These are phyloP conservation scores for Hephaestus fuliginosus DNA, from an alignment of 2,797 vertebrate genomes.

Conservation along the genomic window DNA sequence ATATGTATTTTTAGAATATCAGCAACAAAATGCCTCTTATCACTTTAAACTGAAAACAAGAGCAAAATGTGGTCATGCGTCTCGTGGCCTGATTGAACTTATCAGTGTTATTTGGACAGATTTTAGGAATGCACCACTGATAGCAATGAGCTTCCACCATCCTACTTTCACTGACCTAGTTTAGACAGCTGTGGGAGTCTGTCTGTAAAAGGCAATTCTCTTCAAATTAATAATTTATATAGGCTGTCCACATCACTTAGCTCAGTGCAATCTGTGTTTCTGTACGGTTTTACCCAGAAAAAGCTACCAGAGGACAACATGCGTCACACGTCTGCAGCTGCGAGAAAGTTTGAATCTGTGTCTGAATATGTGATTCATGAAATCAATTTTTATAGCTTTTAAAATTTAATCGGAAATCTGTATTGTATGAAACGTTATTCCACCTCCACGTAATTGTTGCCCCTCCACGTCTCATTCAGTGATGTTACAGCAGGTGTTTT, in stretches of 20 bases:
- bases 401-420: background rate
- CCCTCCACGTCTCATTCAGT: background rate
- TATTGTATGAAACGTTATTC: background rate
- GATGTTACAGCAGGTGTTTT: background rate
- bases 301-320: slow-evolving; percentile 10
- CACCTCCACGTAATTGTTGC: too few relatives aligned
- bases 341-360: background rate
- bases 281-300: slow-evolving; percentile 7
- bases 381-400: background rate
- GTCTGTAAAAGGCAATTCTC: slow-evolving; percentile 44
- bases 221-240: slow-evolving; percentile 63
- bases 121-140: slow-evolving; percentile 49
- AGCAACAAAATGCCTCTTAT: background rate
- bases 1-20: background rate
- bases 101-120: slow-evolving; percentile 52
- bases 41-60: slow-evolving; percentile 13
- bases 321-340: slow-evolving; percentile 2
- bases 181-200: slow-evolving; percentile 60
- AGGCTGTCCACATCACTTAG: slow-evolving; percentile 40
- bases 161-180: slow-evolving; percentile 68
- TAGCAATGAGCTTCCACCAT: slow-evolving; percentile 38
- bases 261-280: background rate
- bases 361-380: background rate
- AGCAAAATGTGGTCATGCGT: slow-evolving; percentile 7
- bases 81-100: slow-evolving; percentile 6